phyloP scores from a whole-genome alignment of 2,888 invertebrate genomes.

The Drosophila anomalipes region DNA sequence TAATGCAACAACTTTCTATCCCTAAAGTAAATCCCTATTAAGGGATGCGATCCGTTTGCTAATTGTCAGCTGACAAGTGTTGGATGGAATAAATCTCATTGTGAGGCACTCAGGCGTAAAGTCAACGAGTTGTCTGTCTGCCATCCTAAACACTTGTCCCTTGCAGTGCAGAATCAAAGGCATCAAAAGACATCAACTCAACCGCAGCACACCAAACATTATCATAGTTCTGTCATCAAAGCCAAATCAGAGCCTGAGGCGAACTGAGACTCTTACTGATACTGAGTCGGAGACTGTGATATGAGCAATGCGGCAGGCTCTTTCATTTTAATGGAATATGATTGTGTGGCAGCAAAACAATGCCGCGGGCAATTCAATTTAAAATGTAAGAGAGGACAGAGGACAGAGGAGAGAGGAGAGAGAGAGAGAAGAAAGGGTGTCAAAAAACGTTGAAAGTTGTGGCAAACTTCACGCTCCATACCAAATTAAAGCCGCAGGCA shows the following conservation, averaged over 20 bases:
- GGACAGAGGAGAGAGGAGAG: neutral
- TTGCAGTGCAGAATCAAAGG: constrained; percentile 62
- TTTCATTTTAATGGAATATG: constrained; percentile 83
- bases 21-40: neutral
- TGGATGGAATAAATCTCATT: constrained; percentile 25
- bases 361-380: constrained; percentile 84
- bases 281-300: constrained; percentile 51
- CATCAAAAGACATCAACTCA: constrained; percentile 57
- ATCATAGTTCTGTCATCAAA: constrained; percentile 74
- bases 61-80: constrained; percentile 14
- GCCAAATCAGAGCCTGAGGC: constrained; percentile 65
- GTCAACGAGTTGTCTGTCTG: constrained; percentile 38
- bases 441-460: constrained; percentile 66
- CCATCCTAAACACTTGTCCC: constrained; percentile 28
- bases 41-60: constrained; percentile 7
- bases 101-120: constrained; percentile 30
- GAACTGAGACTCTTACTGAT: neutral
- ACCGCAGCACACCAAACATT: constrained; percentile 68
- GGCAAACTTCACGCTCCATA: constrained; percentile 78
- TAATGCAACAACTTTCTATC: neutral
- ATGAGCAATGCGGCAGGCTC: constrained; percentile 65
- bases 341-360: constrained; percentile 84
- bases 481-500: constrained; percentile 78
- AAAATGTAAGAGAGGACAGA: constrained; percentile 69
- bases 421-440: constrained; percentile 35